These are phyloP conservation scores for Xiphorhynchus erythropygius DNA, from an alignment of 2,797 vertebrate genomes.

Conservation along the genomic window DNA sequence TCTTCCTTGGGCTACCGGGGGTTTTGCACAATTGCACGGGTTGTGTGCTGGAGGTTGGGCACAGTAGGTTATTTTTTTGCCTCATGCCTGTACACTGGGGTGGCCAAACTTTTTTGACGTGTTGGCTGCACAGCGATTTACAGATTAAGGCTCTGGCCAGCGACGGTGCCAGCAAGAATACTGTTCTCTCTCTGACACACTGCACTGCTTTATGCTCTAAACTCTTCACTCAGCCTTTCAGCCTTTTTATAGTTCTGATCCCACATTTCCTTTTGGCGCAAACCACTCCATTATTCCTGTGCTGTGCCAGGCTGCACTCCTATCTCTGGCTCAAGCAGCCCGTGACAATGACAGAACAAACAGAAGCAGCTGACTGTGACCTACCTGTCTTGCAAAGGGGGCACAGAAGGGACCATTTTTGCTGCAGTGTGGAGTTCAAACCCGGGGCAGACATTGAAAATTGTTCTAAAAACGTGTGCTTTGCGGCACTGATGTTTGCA, in stretches of 20 bases:
- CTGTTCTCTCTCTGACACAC: conserved; percentile 66
- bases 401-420: neutral
- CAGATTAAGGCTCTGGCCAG: conserved; percentile 69
- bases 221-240: conserved; percentile 64
- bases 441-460: neutral
- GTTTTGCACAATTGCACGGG: conserved; percentile 48
- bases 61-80: conserved; percentile 67
- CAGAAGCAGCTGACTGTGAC: conserved; percentile 18
- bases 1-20: conserved; percentile 5
- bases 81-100: conserved; percentile 62
- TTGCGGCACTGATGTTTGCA: neutral
- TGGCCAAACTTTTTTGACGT: conserved; percentile 66
- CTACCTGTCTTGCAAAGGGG: neutral
- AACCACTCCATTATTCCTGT: conserved; percentile 29
- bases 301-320: conserved; percentile 18
- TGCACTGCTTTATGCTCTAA: conserved; percentile 30
- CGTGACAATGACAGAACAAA: conserved; percentile 33
- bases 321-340: conserved; percentile 40
- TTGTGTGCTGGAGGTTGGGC: conserved; percentile 57
- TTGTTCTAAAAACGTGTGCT: neutral
- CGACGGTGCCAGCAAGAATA: conserved; percentile 55
- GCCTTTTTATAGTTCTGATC: conserved; percentile 67
- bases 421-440: neutral
- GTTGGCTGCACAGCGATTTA: conserved; percentile 70
- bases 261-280: conserved; percentile 68